A percentile compares a stretch with the other conserved stretches of the same genome.
Conservation (phyloP, 2,797 vertebrate genomes). For the Gymnocypris eckloni region DNA sequence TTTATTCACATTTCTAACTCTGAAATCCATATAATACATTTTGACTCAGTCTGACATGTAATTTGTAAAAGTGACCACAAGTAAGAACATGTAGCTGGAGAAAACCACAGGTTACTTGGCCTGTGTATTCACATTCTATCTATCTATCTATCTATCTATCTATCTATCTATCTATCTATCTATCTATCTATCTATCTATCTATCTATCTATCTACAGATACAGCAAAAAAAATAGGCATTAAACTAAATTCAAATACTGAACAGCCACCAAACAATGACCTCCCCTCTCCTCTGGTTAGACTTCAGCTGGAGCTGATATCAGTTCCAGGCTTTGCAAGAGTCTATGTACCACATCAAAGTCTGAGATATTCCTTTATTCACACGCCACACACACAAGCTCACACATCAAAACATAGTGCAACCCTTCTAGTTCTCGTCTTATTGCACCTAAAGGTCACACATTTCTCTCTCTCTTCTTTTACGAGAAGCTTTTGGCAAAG, state of each 20-base stretch:
- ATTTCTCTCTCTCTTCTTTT: slow-evolving; percentile 41
- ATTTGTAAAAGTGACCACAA: slow-evolving; percentile 3
- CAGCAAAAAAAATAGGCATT: not conserved
- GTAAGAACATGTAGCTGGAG: not conserved
- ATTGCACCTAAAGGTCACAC: slow-evolving; percentile 37
- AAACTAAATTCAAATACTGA: not conserved
- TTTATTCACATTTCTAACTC: not conserved
- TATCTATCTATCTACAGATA: not conserved
- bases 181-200: not conserved
- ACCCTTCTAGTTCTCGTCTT: slow-evolving; percentile 43
- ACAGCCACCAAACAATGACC: slow-evolving; percentile 19
- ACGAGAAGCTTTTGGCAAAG: slow-evolving; percentile 64
- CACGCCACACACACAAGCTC: slow-evolving; percentile 45
- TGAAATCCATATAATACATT: not conserved
- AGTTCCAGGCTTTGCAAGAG: slow-evolving; percentile 44
- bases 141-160: not conserved
- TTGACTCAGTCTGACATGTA: not conserved
- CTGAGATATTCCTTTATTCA: slow-evolving; percentile 47
- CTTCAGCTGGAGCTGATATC: slow-evolving; percentile 48
- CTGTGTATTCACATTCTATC: not conserved
- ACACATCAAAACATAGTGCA: slow-evolving; percentile 34
- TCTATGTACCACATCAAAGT: slow-evolving; percentile 60
- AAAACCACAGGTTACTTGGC: not conserved
- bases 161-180: not conserved
- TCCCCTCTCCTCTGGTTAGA: slow-evolving; percentile 39